phyloP scores from a whole-genome alignment of 2,888 invertebrate species.

The Netelia fuscicornis region DNA sequence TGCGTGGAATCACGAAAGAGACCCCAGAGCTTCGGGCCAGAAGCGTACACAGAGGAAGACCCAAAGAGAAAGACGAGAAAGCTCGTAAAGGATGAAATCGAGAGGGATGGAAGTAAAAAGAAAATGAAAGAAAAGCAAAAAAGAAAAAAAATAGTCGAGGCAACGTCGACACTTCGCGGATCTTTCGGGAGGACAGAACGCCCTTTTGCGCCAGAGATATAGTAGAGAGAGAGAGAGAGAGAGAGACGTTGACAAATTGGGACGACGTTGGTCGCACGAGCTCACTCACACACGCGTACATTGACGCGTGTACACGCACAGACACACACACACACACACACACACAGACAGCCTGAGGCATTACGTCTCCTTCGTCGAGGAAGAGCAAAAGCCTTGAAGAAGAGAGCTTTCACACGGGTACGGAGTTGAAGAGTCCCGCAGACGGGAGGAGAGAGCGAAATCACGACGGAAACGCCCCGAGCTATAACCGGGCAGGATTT shows the following conservation, averaged over 20 bases:
- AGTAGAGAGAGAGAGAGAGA: background rate
- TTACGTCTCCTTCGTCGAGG: background rate
- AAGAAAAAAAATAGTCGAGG: slow-evolving; percentile 44
- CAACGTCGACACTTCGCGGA: slow-evolving; percentile 45
- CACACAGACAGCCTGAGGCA: background rate
- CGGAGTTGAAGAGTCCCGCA: slow-evolving; percentile 42
- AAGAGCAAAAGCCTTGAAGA: slow-evolving; percentile 33
- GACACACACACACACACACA: background rate
- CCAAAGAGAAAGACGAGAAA: slow-evolving; percentile 32
- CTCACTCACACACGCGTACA: background rate
- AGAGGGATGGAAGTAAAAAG: slow-evolving; percentile 21
- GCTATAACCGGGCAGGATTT: slow-evolving; percentile 59
- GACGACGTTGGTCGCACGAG: slow-evolving; percentile 43
- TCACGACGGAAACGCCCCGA: slow-evolving; percentile 54
- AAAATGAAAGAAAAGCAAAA: slow-evolving; percentile 15
- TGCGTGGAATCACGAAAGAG: slow-evolving; percentile 60
- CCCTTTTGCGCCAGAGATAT: background rate
- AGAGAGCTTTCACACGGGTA: slow-evolving; percentile 45
- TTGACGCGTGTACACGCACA: background rate
- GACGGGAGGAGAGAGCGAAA: slow-evolving; percentile 27
- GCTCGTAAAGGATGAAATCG: slow-evolving; percentile 26
- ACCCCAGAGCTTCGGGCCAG: slow-evolving; percentile 33
- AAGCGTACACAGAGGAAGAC: slow-evolving; percentile 26
- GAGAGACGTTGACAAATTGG: slow-evolving; percentile 64
- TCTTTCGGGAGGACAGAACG: slow-evolving; percentile 24